phyloP scores from a whole-genome alignment of 2,888 invertebrate genomes.

The Cataglyphis rosenhaueri region DNA sequence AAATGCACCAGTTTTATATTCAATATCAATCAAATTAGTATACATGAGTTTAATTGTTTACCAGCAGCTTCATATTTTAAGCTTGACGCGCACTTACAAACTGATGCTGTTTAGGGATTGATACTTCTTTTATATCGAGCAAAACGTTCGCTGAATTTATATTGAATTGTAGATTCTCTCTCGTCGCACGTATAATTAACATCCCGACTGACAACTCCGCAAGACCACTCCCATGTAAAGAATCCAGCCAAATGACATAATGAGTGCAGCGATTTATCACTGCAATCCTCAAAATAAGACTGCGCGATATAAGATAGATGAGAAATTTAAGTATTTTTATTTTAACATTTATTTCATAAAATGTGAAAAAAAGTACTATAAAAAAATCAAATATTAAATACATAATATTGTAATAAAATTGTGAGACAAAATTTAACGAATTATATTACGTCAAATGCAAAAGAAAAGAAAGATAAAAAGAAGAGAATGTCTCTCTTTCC shows the following conservation, averaged over 20 bases:
- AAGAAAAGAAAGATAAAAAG: not conserved
- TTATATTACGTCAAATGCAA: not conserved
- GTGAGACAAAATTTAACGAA: not conserved
- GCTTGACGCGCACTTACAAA: slow-evolving; percentile 65
- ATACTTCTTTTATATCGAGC: slow-evolving; percentile 78
- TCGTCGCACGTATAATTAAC: slow-evolving; percentile 57
- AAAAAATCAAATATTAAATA: not conserved
- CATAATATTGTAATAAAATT: not conserved
- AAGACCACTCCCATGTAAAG: slow-evolving; percentile 75
- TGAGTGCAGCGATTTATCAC: slow-evolving; percentile 34
- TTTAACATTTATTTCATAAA: not conserved
- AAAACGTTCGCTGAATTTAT: slow-evolving; percentile 72
- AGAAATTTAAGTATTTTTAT: not conserved
- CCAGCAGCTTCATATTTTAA: slow-evolving; percentile 77
- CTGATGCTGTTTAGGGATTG: slow-evolving; percentile 70
- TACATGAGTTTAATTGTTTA: slow-evolving; percentile 63
- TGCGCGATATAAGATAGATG: not conserved
- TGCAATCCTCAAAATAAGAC: slow-evolving; percentile 7
- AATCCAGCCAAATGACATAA: slow-evolving; percentile 72
- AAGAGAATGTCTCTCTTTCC: not conserved
- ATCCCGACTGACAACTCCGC: slow-evolving; percentile 68
- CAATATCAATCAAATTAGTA: not conserved
- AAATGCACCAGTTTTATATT: not conserved
- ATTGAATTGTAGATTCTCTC: slow-evolving; percentile 68
- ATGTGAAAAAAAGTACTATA: not conserved